These are phyloP conservation scores for Pilophorus perplexus DNA, from an alignment of 2,888 invertebrate genomes.

Conservation along the genomic window DNA sequence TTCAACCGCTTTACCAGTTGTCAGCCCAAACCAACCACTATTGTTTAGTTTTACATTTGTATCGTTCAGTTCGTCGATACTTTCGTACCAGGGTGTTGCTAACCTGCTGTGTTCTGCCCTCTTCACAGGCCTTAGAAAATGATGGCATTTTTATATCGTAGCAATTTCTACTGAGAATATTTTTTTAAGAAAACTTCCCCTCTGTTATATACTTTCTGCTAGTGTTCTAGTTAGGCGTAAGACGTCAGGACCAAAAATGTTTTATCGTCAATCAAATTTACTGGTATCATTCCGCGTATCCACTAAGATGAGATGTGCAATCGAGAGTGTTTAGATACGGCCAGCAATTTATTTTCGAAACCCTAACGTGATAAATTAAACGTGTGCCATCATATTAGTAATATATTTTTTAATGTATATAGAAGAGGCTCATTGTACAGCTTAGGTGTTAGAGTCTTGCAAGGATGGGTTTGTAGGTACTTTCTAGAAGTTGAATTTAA, in stretches of 20 bases:
- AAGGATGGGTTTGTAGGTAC: too few relatives aligned
- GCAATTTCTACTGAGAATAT: too few relatives aligned
- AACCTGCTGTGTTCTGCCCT: not conserved
- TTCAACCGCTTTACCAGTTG: conserved; percentile 51
- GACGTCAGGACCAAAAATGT: conserved; percentile 2
- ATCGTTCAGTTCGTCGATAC: not conserved
- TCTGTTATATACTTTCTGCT: not conserved
- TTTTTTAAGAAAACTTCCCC: not conserved
- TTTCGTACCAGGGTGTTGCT: not conserved
- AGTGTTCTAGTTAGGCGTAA: not conserved
- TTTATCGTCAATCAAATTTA: too few relatives aligned
- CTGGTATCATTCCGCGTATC: too few relatives aligned
- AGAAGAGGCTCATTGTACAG: not conserved
- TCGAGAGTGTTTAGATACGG: too few relatives aligned
- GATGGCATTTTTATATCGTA: not conserved
- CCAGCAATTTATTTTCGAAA: too few relatives aligned
- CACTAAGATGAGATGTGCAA: too few relatives aligned
- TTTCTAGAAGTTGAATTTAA: too few relatives aligned
- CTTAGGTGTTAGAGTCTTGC: too few relatives aligned
- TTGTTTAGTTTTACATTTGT: not conserved
- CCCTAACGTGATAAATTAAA: conserved; percentile 16
- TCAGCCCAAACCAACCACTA: not conserved
- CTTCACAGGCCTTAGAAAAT: not conserved
- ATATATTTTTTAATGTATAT: conserved; percentile 15
- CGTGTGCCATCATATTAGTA: conserved; percentile 11